Evolutionary conservation across 2,113 vertebrate species (phyloP).

Genomic region (Dipodomys ordii): DNA sequence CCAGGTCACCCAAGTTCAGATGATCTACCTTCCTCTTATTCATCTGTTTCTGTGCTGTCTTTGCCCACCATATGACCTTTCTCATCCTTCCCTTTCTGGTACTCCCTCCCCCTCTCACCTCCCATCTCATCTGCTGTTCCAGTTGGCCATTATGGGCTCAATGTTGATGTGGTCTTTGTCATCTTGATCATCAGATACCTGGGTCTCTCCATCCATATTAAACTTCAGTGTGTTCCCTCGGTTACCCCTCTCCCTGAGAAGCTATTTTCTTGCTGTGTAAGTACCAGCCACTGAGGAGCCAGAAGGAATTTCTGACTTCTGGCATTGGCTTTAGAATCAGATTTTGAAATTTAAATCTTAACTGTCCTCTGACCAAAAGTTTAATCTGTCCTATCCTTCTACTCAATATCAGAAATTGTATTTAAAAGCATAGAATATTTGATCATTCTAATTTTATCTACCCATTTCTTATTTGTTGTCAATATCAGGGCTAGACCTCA

Average conservation of each 20-base stretch:
- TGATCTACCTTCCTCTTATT: not conserved
- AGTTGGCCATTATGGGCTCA: not conserved
- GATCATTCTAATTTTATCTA: conserved; percentile 5
- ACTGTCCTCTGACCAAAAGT: not conserved
- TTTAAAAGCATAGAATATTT: conserved; percentile 5
- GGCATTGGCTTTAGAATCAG: not conserved
- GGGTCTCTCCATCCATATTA: not conserved
- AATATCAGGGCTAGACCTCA: too few species aligned
- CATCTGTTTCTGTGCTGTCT: not conserved
- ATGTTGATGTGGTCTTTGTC: not conserved
- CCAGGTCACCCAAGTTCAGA: not conserved
- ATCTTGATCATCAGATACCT: not conserved
- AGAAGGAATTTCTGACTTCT: too few species aligned
- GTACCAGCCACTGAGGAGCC: too few species aligned
- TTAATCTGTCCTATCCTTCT: not conserved
- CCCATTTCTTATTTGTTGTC: not conserved
- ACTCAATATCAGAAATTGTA: conserved; percentile 34
- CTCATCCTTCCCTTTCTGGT: too few species aligned
- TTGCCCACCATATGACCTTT: too few species aligned
- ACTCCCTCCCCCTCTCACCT: too few species aligned
- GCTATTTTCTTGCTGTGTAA: not conserved
- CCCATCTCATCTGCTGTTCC: not conserved
- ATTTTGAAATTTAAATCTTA: conserved; percentile 27
- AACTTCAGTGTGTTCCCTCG: not conserved
- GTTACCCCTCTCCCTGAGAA: too few species aligned